Percentiles rank a stretch among this genome's conserved stretches.
Conservation (phyloP, 2,888 invertebrate genomes). For the Acrobasis suavella region DNA sequence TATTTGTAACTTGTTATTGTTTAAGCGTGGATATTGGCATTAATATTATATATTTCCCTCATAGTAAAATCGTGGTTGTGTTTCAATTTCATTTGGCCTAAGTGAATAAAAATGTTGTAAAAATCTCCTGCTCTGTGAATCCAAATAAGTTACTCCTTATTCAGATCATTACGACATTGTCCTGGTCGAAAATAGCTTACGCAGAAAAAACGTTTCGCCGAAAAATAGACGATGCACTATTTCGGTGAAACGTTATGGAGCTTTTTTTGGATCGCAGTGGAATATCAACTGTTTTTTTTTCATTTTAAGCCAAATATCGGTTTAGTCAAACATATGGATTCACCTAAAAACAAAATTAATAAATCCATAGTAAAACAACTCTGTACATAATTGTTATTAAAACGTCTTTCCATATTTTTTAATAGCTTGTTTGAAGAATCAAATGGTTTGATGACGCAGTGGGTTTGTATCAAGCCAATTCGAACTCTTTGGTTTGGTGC, state of each 20-base stretch:
- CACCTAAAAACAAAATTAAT: not conserved
- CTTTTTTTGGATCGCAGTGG: not conserved
- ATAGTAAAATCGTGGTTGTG: slow-evolving; percentile 15
- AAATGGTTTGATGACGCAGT: not conserved
- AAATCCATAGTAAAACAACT: not conserved
- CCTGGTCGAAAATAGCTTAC: not conserved
- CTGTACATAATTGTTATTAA: not conserved
- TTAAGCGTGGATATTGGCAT: slow-evolving; percentile 6
- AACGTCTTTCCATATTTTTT: not conserved
- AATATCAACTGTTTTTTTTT: not conserved
- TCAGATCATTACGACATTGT: not conserved
- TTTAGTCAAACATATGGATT: not conserved
- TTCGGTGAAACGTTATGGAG: too few relatives aligned
- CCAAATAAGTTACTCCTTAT: too few relatives aligned
- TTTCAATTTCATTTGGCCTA: not conserved
- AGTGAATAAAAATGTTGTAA: slow-evolving; percentile 5
- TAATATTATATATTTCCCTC: not conserved
- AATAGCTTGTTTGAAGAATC: not conserved
- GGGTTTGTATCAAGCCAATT: not conserved
- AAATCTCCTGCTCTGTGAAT: not conserved
- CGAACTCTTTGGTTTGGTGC: not conserved
- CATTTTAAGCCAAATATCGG: not conserved
- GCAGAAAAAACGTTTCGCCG: not conserved
- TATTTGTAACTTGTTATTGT: slow-evolving; percentile 2
- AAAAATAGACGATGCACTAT: too few relatives aligned